These are phyloP conservation scores for Platycnemis pennipes DNA, from an alignment of 2,888 invertebrate species.

Conservation along the genomic window DNA sequence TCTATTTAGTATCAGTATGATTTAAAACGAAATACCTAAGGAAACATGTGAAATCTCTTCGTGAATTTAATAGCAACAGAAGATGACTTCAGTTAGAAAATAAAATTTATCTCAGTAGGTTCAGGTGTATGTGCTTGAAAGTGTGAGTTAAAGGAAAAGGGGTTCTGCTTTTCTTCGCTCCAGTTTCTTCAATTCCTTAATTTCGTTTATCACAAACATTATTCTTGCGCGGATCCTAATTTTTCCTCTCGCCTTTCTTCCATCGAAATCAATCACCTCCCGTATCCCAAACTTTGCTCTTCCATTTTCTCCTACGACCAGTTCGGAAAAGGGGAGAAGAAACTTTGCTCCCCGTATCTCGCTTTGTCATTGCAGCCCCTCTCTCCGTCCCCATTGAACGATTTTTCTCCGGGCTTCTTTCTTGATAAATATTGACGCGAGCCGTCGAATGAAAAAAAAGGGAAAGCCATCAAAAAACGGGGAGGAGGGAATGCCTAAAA, in stretches of 20 bases:
- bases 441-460: constrained; percentile 31
- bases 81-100: no score
- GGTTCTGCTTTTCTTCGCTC: no score
- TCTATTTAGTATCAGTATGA: no score
- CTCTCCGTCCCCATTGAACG: not conserved
- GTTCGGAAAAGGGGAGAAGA: not conserved
- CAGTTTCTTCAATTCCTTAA: not conserved
- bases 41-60: no score
- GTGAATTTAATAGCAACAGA: no score
- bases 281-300: constrained; percentile 48
- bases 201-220: not conserved
- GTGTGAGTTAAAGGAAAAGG: no score
- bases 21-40: no score
- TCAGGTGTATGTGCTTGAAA: no score
- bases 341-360: constrained; percentile 34
- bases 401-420: constrained; percentile 25
- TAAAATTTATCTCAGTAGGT: no score
- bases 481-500: not conserved
- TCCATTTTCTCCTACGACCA: constrained; percentile 34
- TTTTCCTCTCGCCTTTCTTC: not conserved
- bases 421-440: constrained; percentile 46
- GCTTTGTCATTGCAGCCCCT: not conserved
- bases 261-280: constrained; percentile 32
- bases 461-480: not conserved
- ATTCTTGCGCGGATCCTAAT: constrained; percentile 6